Evolutionary conservation across 2,113 vertebrate genomes (phyloP).

Genomic region (Pluvialis apricaria): DNA sequence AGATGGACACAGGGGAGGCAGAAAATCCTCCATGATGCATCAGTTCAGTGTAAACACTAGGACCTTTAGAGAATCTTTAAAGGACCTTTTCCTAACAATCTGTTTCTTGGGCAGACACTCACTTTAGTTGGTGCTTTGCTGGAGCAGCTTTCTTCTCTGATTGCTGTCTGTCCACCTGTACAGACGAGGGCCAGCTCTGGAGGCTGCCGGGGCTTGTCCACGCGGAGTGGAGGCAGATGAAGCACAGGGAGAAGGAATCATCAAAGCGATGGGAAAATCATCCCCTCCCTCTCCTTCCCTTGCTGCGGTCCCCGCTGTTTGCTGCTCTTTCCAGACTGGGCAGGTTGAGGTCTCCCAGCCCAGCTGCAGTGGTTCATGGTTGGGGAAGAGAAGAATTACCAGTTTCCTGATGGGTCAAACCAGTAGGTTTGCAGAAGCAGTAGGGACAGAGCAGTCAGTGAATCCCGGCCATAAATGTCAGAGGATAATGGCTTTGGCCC

Average conservation of each 20-base stretch:
- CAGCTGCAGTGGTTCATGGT: not conserved
- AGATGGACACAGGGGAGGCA: not conserved
- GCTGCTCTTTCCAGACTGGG: not conserved
- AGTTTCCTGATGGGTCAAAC: not conserved
- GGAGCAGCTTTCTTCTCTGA: not conserved
- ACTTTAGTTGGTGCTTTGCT: not conserved
- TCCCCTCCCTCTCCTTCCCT: not conserved
- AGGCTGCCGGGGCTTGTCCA: not conserved
- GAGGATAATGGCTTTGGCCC: not conserved
- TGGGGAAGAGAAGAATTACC: not conserved
- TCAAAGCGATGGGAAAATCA: not conserved
- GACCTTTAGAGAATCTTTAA: not conserved
- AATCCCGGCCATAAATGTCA: not conserved
- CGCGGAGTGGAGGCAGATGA: rapidly evolving
- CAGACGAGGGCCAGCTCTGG: not conserved
- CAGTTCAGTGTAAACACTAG: too few relatives aligned
- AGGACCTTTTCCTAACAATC: not conserved
- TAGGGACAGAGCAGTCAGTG: not conserved
- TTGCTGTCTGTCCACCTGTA: not conserved
- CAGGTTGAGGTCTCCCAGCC: not conserved
- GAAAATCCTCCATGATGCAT: not conserved
- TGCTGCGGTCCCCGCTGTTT: rapidly evolving
- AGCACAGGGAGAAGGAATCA: not conserved
- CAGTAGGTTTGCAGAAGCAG: not conserved
- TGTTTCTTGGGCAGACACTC: not conserved